Percentiles rank a stretch among this genome's conserved stretches.
Evolutionary conservation across 1,140 invertebrate genomes (phyloP).

Genomic region (Lordiphosa stackelbergi): DNA sequence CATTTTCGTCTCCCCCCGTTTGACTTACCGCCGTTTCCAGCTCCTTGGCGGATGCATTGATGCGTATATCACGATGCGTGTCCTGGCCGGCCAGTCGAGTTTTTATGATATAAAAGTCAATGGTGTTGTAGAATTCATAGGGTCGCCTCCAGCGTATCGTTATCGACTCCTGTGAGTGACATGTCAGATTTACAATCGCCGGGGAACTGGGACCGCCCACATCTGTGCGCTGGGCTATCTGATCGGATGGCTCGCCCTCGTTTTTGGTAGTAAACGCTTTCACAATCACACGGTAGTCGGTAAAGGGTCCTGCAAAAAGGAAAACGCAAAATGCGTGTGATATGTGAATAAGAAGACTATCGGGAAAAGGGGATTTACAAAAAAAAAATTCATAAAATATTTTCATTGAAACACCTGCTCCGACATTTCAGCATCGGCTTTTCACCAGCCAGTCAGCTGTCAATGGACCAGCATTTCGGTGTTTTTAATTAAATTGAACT

Average conservation of each 20-base stretch:
- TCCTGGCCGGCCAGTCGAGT: constrained; percentile 81
- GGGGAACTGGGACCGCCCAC: constrained; percentile 88
- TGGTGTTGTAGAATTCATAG: constrained; percentile 83
- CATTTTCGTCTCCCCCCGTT: background rate
- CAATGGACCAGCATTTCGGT: too few species aligned
- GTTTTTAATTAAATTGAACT: too few species aligned
- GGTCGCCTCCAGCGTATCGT: constrained; percentile 90
- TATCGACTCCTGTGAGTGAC: constrained; percentile 85
- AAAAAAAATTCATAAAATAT: background rate
- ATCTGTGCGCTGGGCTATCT: constrained; percentile 86
- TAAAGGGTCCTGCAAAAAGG: constrained; percentile 84
- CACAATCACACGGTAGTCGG: constrained; percentile 91
- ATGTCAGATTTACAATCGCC: constrained; percentile 88
- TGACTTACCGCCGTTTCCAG: constrained; percentile 81
- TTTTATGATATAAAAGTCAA: constrained; percentile 89
- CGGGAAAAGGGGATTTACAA: too few species aligned
- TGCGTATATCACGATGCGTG: constrained; percentile 81
- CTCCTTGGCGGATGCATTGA: constrained; percentile 80
- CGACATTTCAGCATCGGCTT: too few species aligned
- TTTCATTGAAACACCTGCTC: too few species aligned
- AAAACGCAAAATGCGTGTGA: constrained; percentile 1
- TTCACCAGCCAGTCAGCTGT: too few species aligned
- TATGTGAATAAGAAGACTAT: constrained; percentile 4
- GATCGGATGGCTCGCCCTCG: constrained; percentile 85
- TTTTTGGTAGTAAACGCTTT: constrained; percentile 86